These are phyloP conservation scores for Tubulanus polymorphus DNA, from an alignment of 2,888 invertebrate genomes.

Conservation along the genomic window DNA sequence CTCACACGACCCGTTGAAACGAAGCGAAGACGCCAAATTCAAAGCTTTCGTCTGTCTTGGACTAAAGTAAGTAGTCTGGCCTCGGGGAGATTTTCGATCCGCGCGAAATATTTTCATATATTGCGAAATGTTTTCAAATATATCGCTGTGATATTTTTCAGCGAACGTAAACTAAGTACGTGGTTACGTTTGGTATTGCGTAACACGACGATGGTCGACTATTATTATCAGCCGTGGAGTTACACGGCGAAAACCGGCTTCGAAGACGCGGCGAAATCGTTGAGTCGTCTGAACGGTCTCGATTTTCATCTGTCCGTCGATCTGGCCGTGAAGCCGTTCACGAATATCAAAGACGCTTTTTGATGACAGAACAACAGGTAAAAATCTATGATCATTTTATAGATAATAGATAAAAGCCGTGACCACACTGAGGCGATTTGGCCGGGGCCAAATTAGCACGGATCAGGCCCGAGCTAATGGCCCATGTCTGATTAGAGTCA, in stretches of 20 bases:
- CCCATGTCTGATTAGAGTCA: no score
- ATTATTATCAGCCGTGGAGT: conserved; percentile 69
- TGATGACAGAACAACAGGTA: conserved; percentile 47
- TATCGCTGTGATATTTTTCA: conserved; percentile 54
- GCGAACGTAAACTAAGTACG: conserved; percentile 82
- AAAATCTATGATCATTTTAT: no score
- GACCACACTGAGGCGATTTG: no score
- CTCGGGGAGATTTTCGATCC: not conserved
- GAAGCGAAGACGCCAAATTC: conserved; percentile 94
- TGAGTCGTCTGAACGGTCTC: conserved; percentile 79
- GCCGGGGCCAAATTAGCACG: no score
- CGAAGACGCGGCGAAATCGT: conserved; percentile 85
- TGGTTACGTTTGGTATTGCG: conserved; percentile 94
- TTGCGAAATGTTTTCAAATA: not conserved
- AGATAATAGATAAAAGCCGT: no score
- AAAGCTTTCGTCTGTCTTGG: conserved; percentile 97
- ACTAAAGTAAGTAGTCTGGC: conserved; percentile 71
- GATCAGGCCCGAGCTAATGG: no score
- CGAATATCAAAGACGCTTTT: conserved; percentile 96
- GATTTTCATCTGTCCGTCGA: conserved; percentile 94
- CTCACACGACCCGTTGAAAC: conserved; percentile 85
- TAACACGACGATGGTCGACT: conserved; percentile 60
- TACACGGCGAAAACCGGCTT: conserved; percentile 93
- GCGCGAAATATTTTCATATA: not conserved
- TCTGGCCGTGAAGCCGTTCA: conserved; percentile 91